phyloP scores from a whole-genome alignment of 2,888 invertebrate genomes.

The Crocallis elinguaria region DNA sequence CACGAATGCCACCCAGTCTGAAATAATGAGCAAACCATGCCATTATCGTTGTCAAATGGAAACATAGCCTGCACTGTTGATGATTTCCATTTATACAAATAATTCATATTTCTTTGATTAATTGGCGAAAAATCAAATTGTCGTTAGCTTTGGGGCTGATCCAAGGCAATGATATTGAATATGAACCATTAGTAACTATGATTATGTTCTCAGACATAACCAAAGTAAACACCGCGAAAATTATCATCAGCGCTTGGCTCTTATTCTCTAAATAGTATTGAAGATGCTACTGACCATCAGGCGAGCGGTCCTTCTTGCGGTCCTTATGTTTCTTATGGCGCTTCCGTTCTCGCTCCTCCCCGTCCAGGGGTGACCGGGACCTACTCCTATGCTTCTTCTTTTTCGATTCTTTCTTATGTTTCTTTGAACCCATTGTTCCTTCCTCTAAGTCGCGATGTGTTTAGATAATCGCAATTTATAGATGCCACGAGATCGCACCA shows the following conservation, averaged over 20 bases:
- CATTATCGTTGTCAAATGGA: slow-evolving; percentile 75
- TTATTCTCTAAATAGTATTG: slow-evolving; percentile 36
- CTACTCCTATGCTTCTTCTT: slow-evolving; percentile 87
- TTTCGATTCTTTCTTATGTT: slow-evolving; percentile 88
- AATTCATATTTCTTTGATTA: not conserved
- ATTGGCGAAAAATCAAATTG: too few species aligned
- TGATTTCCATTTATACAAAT: slow-evolving; percentile 45
- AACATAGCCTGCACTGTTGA: slow-evolving; percentile 55
- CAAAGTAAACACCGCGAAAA: slow-evolving; percentile 42
- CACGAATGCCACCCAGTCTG: slow-evolving; percentile 78
- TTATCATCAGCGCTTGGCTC: slow-evolving; percentile 60
- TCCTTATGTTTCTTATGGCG: slow-evolving; percentile 84
- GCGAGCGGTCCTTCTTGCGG: slow-evolving; percentile 80
- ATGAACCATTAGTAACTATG: too few species aligned
- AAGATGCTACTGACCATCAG: slow-evolving; percentile 81
- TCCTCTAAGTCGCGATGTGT: not conserved
- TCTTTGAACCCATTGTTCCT: slow-evolving; percentile 87
- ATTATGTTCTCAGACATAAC: too few species aligned
- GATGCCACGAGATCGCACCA: too few species aligned
- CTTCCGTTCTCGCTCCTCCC: slow-evolving; percentile 83
- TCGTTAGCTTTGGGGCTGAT: too few species aligned
- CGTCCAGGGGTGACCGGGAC: slow-evolving; percentile 83
- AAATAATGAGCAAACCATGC: slow-evolving; percentile 83
- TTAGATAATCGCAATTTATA: not conserved
- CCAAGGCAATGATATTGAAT: too few species aligned